Percentiles rank a stretch among this genome's conserved stretches.
phyloP scores from a whole-genome alignment of 2,113 vertebrate genomes.

The Petromus typicus region DNA sequence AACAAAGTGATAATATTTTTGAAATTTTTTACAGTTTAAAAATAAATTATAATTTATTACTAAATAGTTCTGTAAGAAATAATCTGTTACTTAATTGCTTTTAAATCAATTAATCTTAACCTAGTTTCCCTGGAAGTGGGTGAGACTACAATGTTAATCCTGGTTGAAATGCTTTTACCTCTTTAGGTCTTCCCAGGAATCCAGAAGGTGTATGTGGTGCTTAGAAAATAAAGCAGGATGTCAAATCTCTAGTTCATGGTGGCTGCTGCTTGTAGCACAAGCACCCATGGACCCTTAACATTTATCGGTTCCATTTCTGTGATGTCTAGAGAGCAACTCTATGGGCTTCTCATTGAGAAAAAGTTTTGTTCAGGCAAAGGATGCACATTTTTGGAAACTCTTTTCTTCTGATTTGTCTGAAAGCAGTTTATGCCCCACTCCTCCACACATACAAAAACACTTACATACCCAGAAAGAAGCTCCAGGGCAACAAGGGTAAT shows the following conservation, averaged over 20 bases:
- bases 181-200: not conserved
- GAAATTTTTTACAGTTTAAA: slow-evolving; percentile 7
- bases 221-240: not conserved
- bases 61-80: not conserved
- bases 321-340: not conserved
- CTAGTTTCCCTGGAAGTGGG: not conserved
- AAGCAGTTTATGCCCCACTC: not conserved
- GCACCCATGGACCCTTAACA: not conserved
- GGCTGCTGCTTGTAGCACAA: not conserved
- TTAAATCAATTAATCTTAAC: not conserved
- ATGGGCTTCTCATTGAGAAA: not conserved
- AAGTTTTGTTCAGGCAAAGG: not conserved
- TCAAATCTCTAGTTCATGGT: not conserved
- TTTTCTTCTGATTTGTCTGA: not conserved
- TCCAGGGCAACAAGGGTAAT: not conserved
- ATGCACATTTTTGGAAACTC: not conserved
- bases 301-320: not conserved
- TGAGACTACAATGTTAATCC: not conserved
- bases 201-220: not conserved
- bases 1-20: not conserved
- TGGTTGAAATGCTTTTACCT: not conserved
- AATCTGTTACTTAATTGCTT: not conserved
- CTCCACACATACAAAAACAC: not conserved
- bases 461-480: not conserved
- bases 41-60: not conserved